Conservation (phyloP, 2,113 vertebrate genomes). For the Scophthalmus maximus region DNA sequence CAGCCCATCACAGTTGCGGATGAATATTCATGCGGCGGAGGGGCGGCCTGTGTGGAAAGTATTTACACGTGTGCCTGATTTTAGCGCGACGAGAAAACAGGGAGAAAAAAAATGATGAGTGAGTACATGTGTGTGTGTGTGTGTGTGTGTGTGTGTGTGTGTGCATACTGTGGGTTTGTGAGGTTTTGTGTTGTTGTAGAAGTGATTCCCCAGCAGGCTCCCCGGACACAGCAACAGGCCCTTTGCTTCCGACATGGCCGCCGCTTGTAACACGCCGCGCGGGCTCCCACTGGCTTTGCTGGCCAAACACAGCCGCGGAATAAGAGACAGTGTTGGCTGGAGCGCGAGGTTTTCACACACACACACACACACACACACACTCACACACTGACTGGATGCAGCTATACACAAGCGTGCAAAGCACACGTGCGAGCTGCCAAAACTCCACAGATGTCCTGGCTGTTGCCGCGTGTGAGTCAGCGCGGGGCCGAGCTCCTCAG, state of each 20-base stretch:
- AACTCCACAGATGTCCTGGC: conserved; percentile 81
- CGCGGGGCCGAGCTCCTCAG: conserved; percentile 66
- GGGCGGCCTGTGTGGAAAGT: conserved; percentile 66
- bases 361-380: too few relatives aligned
- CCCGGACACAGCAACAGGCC: conserved; percentile 44
- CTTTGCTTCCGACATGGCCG: conserved; percentile 43
- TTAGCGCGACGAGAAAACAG: conserved; percentile 23
- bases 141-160: not conserved
- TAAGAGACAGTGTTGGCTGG: conserved; percentile 60
- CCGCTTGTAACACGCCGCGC: conserved; percentile 59
- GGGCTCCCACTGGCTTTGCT: conserved; percentile 52
- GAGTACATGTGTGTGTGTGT: not conserved
- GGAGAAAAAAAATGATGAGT: not conserved
- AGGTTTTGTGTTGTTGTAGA: conserved; percentile 42
- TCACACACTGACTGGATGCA: conserved; percentile 49
- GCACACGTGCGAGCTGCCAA: conserved; percentile 51
- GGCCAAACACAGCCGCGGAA: conserved; percentile 65
- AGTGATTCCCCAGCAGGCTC: conserved; percentile 40
- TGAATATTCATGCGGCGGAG: conserved; percentile 83
- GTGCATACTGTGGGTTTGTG: conserved; percentile 12
- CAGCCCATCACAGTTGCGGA: conserved; percentile 82
- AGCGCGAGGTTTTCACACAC: conserved; percentile 38
- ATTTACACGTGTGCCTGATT: conserved; percentile 59
- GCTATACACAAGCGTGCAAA: not conserved
- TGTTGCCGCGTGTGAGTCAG: conserved; percentile 69